phyloP scores from a whole-genome alignment of 2,113 vertebrate genomes.

The Anolis carolinensis region DNA sequence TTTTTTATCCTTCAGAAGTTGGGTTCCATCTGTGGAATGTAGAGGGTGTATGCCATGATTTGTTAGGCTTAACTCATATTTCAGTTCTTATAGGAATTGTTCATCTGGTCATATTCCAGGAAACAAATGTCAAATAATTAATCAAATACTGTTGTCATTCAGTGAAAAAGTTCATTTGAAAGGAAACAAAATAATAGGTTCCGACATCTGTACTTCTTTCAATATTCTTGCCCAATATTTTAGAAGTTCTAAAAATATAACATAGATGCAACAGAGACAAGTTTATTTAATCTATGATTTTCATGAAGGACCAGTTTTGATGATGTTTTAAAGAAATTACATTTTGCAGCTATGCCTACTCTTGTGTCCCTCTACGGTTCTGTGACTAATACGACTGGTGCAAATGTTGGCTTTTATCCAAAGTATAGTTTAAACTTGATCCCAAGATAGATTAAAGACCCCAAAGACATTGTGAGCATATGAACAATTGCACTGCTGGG shows the following conservation, averaged over 20 bases:
- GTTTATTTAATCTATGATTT: constrained; percentile 9
- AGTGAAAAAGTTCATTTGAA: background rate
- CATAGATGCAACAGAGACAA: constrained; percentile 17
- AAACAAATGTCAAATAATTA: constrained; percentile 15
- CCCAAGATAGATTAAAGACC: constrained; percentile 50
- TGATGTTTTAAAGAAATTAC: background rate
- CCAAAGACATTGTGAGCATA: constrained; percentile 36
- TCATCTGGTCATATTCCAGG: background rate
- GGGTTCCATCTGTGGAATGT: no score
- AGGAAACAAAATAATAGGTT: background rate
- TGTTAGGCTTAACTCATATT: no score
- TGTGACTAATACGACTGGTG: constrained; percentile 26
- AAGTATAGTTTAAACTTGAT: constrained; percentile 37
- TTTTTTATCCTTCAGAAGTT: no score
- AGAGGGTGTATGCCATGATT: no score
- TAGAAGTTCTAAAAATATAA: background rate
- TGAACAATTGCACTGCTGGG: constrained; percentile 15
- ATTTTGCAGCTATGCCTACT: background rate
- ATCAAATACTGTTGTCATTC: constrained; percentile 20
- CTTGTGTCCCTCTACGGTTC: constrained; percentile 15
- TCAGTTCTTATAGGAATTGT: constrained; percentile 4
- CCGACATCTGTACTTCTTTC: background rate
- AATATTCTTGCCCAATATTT: constrained; percentile 36
- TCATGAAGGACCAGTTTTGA: background rate
- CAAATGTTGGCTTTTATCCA: constrained; percentile 40